A percentile compares a stretch with the other conserved stretches of the same genome.
These are phyloP conservation scores for Catharus minimus DNA, from an alignment of 2,113 vertebrate species.

Conservation along the genomic window DNA sequence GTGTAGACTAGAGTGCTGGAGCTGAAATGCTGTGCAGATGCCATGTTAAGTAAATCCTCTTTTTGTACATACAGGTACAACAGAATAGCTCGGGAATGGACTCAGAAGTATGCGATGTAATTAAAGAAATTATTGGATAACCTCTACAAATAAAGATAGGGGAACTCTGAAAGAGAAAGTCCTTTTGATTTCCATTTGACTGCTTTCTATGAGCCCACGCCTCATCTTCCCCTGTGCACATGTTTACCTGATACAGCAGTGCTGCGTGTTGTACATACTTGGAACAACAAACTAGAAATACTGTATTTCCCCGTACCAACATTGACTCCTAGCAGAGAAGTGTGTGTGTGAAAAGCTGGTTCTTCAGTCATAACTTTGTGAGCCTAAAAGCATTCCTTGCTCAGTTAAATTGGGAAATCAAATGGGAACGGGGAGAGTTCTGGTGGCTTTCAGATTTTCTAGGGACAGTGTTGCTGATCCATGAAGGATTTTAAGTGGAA, in stretches of 20 bases:
- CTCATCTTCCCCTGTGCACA: conserved; percentile 85
- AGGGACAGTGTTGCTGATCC: conserved; percentile 52
- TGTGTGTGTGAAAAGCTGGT: conserved; percentile 82
- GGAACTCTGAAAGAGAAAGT: conserved; percentile 96
- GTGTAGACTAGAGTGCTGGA: background rate
- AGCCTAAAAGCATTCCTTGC: conserved; percentile 88
- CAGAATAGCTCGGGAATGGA: conserved; percentile 99
- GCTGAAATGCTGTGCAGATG: background rate
- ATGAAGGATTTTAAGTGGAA: conserved; percentile 70
- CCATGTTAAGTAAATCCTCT: conserved; percentile 58
- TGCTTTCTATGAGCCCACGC: conserved; percentile 97
- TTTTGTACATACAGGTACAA: conserved; percentile 89
- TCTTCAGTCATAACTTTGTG: conserved; percentile 81
- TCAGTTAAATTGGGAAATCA: conserved; percentile 77
- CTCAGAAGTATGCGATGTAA: conserved; percentile 99
- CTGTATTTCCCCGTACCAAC: conserved; percentile 82
- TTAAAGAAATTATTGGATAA: conserved; percentile 92
- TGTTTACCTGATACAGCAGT: conserved; percentile 84
- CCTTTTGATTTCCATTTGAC: conserved; percentile 99
- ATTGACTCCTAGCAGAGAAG: conserved; percentile 84
- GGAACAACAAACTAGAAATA: conserved; percentile 85
- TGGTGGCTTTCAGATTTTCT: conserved; percentile 24
- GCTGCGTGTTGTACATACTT: conserved; percentile 87
- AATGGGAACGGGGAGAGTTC: background rate
- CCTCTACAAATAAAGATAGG: conserved; percentile 95